A percentile compares a stretch with the other conserved stretches of the same genome.
Evolutionary conservation across 2,113 vertebrate species (phyloP).

Genomic region (Saguinus imperator): DNA sequence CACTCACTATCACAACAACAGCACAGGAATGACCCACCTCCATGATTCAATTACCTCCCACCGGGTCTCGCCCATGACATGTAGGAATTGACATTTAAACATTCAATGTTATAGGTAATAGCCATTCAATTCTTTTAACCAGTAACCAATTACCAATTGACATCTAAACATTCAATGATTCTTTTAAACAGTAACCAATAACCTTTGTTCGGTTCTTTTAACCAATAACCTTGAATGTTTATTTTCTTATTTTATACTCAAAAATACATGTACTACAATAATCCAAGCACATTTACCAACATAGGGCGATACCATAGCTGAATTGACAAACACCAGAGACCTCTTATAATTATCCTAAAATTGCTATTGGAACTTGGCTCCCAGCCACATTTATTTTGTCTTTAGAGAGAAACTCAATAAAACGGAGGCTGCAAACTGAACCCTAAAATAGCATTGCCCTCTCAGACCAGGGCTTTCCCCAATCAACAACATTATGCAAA

Average conservation of each 20-base stretch:
- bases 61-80: no score
- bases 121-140: not conserved
- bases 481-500: not conserved
- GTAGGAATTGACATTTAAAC: no score
- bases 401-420: not conserved
- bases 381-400: not conserved
- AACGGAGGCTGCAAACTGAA: not conserved
- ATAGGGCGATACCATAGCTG: rapidly evolving
- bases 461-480: not conserved
- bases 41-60: no score
- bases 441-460: not conserved
- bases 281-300: not conserved
- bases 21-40: no score
- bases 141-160: no score
- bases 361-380: not conserved
- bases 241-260: not conserved
- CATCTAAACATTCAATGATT: not conserved
- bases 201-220: not conserved
- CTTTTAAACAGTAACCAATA: not conserved
- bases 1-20: no score
- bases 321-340: no score
- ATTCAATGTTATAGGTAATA: rapidly evolving
- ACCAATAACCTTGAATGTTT: not conserved
- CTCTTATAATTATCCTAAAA: rapidly evolving
- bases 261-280: not conserved